These are phyloP conservation scores for Allacma fusca DNA, from an alignment of 2,888 invertebrate genomes.

Conservation along the genomic window DNA sequence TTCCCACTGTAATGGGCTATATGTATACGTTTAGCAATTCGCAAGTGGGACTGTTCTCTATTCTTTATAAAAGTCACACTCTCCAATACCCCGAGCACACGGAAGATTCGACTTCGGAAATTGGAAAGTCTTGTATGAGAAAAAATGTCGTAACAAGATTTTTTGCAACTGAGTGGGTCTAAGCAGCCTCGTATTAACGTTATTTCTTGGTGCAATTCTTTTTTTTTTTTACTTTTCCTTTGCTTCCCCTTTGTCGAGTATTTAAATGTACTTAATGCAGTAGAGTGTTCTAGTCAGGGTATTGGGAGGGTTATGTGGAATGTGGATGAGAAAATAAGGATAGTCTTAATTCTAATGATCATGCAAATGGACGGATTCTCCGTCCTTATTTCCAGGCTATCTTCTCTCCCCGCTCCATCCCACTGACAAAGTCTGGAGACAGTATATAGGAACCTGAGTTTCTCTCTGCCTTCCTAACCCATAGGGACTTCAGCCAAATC, in stretches of 20 bases:
- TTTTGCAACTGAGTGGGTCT: too few species aligned
- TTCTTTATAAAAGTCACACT: background rate
- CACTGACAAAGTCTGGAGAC: background rate
- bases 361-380: slow-evolving; percentile 8
- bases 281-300: background rate
- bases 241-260: too few species aligned
- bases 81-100: too few species aligned
- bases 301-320: background rate
- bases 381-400: background rate
- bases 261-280: too few species aligned
- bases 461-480: slow-evolving; percentile 22
- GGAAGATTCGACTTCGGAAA: slow-evolving; percentile 6
- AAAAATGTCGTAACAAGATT: too few species aligned
- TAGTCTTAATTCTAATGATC: slow-evolving; percentile 12
- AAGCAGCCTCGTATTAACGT: too few species aligned
- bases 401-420: background rate
- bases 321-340: background rate
- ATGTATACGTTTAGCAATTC: slow-evolving; percentile 5
- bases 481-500: slow-evolving; percentile 21
- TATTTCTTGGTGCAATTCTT: too few species aligned
- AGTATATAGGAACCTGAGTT: background rate
- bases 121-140: background rate
- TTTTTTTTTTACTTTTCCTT: too few species aligned
- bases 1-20: background rate
- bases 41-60: background rate